Conservation (phyloP, 2,888 invertebrate genomes). For the Tachina fera region DNA sequence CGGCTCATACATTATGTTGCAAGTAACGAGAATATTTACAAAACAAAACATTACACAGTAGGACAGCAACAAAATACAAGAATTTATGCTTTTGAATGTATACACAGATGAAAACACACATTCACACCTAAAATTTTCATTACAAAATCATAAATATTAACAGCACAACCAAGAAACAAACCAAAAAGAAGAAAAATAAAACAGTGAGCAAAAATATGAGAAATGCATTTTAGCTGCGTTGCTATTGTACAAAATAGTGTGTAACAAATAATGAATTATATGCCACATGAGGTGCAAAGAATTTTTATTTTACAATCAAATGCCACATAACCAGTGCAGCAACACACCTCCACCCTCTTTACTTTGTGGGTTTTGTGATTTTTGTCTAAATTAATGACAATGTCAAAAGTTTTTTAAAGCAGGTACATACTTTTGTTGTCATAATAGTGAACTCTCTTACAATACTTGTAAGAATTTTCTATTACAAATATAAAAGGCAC, state of each 20-base stretch:
- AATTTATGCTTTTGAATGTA: background rate
- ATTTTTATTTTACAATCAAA: constrained; percentile 8
- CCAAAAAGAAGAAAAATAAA: background rate
- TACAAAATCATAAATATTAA: constrained; percentile 21
- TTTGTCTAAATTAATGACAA: constrained; percentile 46
- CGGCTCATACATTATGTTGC: constrained; percentile 7
- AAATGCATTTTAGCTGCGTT: constrained; percentile 21
- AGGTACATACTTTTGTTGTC: constrained; percentile 32
- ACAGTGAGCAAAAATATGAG: constrained; percentile 1
- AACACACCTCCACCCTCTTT: background rate
- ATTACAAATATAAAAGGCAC: constrained; percentile 5
- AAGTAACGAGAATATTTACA: constrained; percentile 25
- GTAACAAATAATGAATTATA: constrained; percentile 61
- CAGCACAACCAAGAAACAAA: constrained; percentile 12
- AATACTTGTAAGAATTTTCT: constrained; percentile 24
- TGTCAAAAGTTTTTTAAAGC: constrained; percentile 22
- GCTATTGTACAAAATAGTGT: constrained; percentile 30
- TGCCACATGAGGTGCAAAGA: constrained; percentile 57
- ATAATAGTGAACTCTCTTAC: constrained; percentile 22
- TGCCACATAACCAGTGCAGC: background rate
- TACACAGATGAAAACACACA: background rate
- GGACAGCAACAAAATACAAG: constrained; percentile 6
- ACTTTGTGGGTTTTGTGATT: constrained; percentile 38
- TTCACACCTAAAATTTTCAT: background rate
- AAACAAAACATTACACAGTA: constrained; percentile 20